These are phyloP conservation scores for Vesta saturnalis DNA, from an alignment of 2,888 invertebrate species.

Conservation along the genomic window DNA sequence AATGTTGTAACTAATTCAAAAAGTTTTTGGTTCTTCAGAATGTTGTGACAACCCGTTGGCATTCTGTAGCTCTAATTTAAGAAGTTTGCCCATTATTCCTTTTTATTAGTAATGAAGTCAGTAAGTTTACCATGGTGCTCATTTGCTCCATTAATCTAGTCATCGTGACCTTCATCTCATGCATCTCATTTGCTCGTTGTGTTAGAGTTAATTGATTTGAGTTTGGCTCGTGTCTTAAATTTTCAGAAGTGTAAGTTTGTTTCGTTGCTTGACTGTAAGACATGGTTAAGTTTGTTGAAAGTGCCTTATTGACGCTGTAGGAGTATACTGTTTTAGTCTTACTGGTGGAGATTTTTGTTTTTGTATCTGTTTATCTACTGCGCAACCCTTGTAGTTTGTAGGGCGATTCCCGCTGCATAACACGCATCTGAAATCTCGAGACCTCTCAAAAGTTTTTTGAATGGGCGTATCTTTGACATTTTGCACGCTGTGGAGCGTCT, in stretches of 20 bases:
- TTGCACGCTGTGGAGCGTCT: too few relatives aligned
- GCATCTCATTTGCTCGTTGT: too few relatives aligned
- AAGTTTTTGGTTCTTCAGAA: not conserved
- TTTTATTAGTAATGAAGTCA: constrained; percentile 2
- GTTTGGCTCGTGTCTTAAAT: not conserved
- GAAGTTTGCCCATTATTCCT: not conserved
- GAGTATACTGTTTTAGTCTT: not conserved
- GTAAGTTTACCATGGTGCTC: too few relatives aligned
- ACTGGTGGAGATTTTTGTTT: too few relatives aligned
- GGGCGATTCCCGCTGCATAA: too few relatives aligned
- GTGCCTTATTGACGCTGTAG: not conserved
- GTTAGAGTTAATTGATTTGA: too few relatives aligned
- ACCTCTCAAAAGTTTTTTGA: too few relatives aligned
- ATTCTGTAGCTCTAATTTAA: constrained; percentile 1
- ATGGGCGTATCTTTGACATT: too few relatives aligned
- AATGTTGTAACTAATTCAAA: not conserved
- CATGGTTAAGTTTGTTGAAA: not conserved
- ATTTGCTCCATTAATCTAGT: too few relatives aligned
- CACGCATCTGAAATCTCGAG: too few relatives aligned
- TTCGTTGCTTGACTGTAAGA: not conserved
- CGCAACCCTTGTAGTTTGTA: too few relatives aligned
- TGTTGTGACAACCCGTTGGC: not conserved
- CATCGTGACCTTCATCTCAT: not conserved
- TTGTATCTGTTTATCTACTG: too few relatives aligned
- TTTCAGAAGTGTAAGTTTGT: not conserved